phyloP scores from a whole-genome alignment of 2,888 invertebrate species.

The Cynaeus angustus region DNA sequence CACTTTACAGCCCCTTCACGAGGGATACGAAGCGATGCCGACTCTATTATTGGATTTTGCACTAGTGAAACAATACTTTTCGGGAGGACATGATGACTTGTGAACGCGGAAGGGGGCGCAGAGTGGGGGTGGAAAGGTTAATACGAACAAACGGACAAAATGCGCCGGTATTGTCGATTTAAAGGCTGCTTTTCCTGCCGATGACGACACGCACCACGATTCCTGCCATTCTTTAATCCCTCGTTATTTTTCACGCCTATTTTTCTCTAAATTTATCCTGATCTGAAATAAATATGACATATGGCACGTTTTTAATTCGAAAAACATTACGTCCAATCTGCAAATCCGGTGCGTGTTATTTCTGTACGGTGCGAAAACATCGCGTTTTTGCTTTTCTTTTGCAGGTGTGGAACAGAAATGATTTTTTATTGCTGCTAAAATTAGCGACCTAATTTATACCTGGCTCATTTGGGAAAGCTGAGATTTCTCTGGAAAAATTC shows the following conservation, averaged over 20 bases:
- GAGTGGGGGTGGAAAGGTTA: too few species aligned
- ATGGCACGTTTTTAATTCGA: background rate
- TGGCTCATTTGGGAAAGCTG: conserved; percentile 3
- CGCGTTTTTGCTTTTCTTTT: conserved; percentile 24
- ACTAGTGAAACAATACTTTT: conserved; percentile 27
- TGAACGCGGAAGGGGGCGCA: background rate
- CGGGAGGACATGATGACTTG: background rate
- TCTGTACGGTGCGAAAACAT: conserved; percentile 3
- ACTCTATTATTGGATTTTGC: conserved; percentile 56
- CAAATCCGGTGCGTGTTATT: conserved; percentile 13
- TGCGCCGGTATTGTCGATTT: too few species aligned
- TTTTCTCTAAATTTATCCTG: conserved; percentile 16
- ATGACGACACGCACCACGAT: background rate
- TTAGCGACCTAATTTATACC: conserved; percentile 32
- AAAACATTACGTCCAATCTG: background rate
- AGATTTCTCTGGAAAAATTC: background rate
- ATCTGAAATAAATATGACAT: conserved; percentile 38
- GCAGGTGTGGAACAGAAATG: conserved; percentile 17
- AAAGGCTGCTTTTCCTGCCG: background rate
- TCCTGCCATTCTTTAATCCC: background rate
- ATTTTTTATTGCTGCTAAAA: conserved; percentile 32
- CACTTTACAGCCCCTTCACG: conserved; percentile 37
- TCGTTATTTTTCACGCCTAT: background rate
- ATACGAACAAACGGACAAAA: too few species aligned
- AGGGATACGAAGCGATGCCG: conserved; percentile 57